Evolutionary conservation across 2,797 vertebrate species (phyloP).

Genomic region (Basileuterus tristriatus): DNA sequence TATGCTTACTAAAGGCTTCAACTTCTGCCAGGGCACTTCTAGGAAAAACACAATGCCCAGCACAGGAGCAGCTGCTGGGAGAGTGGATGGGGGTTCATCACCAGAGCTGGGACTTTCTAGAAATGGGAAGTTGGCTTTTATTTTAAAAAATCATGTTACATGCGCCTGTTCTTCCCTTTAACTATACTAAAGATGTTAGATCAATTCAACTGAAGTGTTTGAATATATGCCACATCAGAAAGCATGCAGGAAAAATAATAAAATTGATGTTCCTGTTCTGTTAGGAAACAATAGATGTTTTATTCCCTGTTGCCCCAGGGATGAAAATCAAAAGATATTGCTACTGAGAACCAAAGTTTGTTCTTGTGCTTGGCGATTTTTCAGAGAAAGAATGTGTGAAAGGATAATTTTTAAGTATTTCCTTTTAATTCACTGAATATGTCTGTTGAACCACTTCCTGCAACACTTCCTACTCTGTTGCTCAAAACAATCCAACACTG

Average conservation of each 20-base stretch:
- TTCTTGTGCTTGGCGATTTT: neutral
- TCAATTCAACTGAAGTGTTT: neutral
- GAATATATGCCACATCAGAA: neutral
- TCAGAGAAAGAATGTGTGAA: neutral
- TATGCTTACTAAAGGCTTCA: neutral
- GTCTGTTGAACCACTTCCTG: neutral
- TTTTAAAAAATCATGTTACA: neutral
- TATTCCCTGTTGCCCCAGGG: neutral
- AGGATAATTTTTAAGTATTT: neutral
- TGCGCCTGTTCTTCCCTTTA: neutral
- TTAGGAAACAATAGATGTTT: neutral
- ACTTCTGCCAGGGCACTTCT: neutral
- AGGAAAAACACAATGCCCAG: neutral
- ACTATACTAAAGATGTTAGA: neutral
- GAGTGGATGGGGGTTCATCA: neutral
- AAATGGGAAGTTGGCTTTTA: neutral
- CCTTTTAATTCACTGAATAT: neutral
- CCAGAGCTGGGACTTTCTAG: neutral
- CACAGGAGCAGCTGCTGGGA: neutral
- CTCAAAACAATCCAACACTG: neutral
- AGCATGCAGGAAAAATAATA: neutral
- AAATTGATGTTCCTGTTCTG: neutral
- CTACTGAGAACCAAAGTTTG: neutral
- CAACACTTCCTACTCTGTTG: neutral
- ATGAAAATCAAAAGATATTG: neutral